Evolutionary conservation across 2,888 invertebrate genomes (phyloP).

Genomic region (Ectemnius cavifrons): DNA sequence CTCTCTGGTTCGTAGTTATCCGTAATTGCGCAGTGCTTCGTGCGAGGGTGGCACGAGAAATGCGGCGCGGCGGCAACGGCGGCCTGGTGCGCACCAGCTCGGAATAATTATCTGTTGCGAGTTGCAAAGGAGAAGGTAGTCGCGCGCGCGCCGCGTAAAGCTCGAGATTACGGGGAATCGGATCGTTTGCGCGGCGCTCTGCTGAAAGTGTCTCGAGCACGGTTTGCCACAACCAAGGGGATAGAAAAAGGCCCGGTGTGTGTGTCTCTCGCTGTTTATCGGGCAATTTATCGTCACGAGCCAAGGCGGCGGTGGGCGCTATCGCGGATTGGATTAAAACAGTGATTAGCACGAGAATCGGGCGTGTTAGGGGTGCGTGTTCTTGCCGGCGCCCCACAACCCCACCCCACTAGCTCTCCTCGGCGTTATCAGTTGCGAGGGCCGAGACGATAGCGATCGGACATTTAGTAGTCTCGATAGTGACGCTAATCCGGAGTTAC

Average conservation of each 20-base stretch:
- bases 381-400: constrained; percentile 20
- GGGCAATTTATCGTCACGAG: constrained; percentile 66
- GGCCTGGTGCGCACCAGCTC: constrained; percentile 21
- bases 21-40: not conserved
- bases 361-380: constrained; percentile 66
- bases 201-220: constrained; percentile 55
- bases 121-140: constrained; percentile 11
- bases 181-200: constrained; percentile 41
- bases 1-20: no score
- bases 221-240: constrained; percentile 33
- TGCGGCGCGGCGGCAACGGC: not conserved
- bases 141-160: constrained; percentile 50
- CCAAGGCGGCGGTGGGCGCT: constrained; percentile 54
- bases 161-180: constrained; percentile 46
- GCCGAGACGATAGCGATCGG: constrained; percentile 68
- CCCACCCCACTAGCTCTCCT: constrained; percentile 15
- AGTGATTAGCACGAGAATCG: constrained; percentile 70
- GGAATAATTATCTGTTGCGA: constrained; percentile 50
- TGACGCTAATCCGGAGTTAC: constrained; percentile 71
- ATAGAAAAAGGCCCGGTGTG: constrained; percentile 10
- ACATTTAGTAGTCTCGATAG: constrained; percentile 74
- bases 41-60: constrained; percentile 19
- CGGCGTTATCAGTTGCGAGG: constrained; percentile 51
- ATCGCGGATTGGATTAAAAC: constrained; percentile 70
- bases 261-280: constrained; percentile 51